Base-by-base conservation (phyloP, 1,140 invertebrate species). In the Listronotus bonariensis region DNA sequence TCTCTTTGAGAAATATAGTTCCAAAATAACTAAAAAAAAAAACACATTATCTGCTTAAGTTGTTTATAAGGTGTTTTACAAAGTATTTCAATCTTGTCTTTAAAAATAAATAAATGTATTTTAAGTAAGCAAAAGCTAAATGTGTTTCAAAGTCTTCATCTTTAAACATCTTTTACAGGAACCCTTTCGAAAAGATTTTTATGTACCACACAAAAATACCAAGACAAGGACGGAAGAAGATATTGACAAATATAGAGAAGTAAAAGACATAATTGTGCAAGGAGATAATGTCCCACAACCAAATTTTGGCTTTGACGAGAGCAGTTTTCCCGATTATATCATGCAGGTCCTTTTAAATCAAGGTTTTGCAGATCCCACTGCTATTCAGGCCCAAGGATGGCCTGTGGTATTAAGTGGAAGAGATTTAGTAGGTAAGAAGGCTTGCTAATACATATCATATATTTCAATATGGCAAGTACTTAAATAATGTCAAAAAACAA, bases 141-240 rank as follows among this genome's bases (percentile, higher is more conserved):
- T 26, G 5, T 26, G 5, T 26, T 26, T 26, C 2, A 26, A 26
- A 26, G 20, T 26, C 5, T 26, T 1, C 5, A 26, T 26, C 5
- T n/a, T n/a, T n/a, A n/a, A 26, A 26, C 5, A 26, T 8, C 8
- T 20, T 26, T 26, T 34, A 6, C n/a, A 57, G 59, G 86, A 88
- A 67, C 88, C 89, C 36, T 96, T 98, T 77, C 84, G 89, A 61
- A 98, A 98, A 81, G 90, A 97, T 80, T 93, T 98, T 74, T 98
- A 98, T 78, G 83, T 87, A 60, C 92, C 94, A 49, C 90, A 94
- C 79, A 83, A 86, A 4, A 88, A 89, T 80, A 88, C 93, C 14
- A 75, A 89, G 40, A 85, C 83, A 38, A 85, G 91, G 69, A 83
- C 86, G 43, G 80, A 88, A 42, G 84, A 88, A 36, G 92, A 95